Base-by-base conservation (phyloP, 1,140 invertebrate genomes). In the Hylyphantes graminicola region DNA sequence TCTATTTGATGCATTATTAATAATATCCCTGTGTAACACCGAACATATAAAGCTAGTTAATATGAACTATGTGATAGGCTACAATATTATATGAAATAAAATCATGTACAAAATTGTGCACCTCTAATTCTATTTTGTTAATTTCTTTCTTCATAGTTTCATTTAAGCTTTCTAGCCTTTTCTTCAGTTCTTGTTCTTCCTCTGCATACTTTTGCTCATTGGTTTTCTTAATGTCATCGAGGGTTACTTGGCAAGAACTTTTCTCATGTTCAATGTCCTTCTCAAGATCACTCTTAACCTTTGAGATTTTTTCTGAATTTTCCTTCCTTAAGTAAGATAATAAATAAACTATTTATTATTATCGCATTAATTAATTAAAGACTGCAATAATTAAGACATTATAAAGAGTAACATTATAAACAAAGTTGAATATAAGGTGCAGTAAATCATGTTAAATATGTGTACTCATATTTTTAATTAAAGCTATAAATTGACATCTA, bases 211-310 rank as follows among this genome's bases (percentile, higher is more conserved):
- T 65, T 65, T 48, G 35, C 48, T 74, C 13, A 65, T 83, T 74
- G 4, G 10, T 12, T 67, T 55, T 75, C 17, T 75, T 83, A 48
- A 83, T 48, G 35, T 64, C 72, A 15, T 10, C 21, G 3, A 83
- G 59, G 12, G 51, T 57, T 51, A 55, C 55, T 50, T 75, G 17
- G 17, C 55, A 51, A 48, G 17, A 48, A 53, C 17, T 74, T 57
- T 75, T 9, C 21, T 83, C 80, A 35, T 75, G 61, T 12, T 83
- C 50, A 54, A 83, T 15, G 17, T 67, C 64, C 57, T 83, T 83
- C 21, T 13, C 2, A 9, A 83, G 53, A 19, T 83, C 70, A 15
- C 17, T 57, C 55, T 83, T 83, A 11, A 83, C 12, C 7, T 55
- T 50, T 13, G 51, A 74, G 53, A 83, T 17, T 15, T 64, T 65